Evolutionary conservation across 2,797 vertebrate genomes (phyloP).

Genomic region (Moxostoma hubbsi): DNA sequence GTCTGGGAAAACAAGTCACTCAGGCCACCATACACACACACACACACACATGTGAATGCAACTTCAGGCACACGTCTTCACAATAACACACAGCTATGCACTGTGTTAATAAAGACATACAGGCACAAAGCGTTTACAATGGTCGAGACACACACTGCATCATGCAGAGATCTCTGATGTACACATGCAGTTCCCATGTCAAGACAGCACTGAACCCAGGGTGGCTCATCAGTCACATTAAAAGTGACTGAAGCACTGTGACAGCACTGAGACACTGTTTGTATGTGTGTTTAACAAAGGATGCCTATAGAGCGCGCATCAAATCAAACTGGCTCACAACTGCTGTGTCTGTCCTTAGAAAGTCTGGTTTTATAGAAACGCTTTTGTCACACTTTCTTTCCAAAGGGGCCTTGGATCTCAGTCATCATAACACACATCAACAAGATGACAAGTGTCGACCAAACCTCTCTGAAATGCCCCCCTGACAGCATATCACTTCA

Average conservation of each 20-base stretch:
- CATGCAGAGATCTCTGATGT: conserved; percentile 65
- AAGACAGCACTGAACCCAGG: conserved; percentile 63
- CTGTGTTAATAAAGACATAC: conserved; percentile 51
- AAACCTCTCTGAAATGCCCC: conserved; percentile 17
- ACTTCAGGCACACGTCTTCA: conserved; percentile 22
- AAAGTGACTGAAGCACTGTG: conserved; percentile 65
- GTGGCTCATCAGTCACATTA: conserved; percentile 76
- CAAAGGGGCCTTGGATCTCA: conserved; percentile 19
- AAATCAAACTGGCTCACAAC: conserved; percentile 36
- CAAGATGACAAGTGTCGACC: conserved; percentile 38
- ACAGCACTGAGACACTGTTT: conserved; percentile 30
- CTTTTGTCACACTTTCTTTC: conserved; percentile 20
- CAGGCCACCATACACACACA: conserved; percentile 50
- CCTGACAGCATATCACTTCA: conserved; percentile 53
- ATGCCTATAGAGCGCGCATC: conserved; percentile 36
- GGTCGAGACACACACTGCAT: conserved; percentile 31
- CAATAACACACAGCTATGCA: conserved; percentile 5
- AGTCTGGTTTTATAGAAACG: conserved; percentile 6
- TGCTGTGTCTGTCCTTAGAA: conserved; percentile 28
- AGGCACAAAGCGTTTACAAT: conserved; percentile 40
- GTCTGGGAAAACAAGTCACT: conserved; percentile 44
- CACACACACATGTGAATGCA: neutral
- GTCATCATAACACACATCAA: conserved; percentile 34
- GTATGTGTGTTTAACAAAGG: conserved; percentile 55
- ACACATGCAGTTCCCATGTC: conserved; percentile 63